phyloP scores from a whole-genome alignment of 92 coral and sea anemone species.

The Epizoanthus stellaris region DNA sequence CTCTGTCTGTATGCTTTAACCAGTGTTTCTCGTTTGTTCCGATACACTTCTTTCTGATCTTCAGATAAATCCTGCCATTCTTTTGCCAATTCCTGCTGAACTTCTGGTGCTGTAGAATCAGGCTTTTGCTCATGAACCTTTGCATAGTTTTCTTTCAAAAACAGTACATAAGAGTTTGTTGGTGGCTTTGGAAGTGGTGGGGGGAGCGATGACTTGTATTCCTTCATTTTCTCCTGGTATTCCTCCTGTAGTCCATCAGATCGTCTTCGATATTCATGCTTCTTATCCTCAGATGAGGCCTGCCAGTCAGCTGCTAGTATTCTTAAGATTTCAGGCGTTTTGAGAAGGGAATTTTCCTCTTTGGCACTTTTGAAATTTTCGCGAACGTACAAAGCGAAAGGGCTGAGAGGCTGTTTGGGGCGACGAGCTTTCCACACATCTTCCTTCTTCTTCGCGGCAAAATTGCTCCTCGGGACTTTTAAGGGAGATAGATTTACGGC shows the following conservation, averaged over 20 bases:
- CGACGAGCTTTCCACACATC: neutral
- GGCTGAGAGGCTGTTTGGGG: constrained; percentile 20
- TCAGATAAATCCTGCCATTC: constrained; percentile 32
- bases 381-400: constrained; percentile 45
- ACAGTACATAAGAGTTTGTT: constrained; percentile 10
- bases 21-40: neutral
- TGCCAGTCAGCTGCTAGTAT: constrained; percentile 33
- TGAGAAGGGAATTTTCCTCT: constrained; percentile 25
- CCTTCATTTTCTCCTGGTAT: constrained; percentile 22
- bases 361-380: constrained; percentile 12
- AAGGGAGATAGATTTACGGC: neutral
- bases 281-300: constrained; percentile 24
- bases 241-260: constrained; percentile 10
- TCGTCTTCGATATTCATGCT: constrained; percentile 17
- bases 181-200: constrained; percentile 37
- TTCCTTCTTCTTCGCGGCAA: constrained; percentile 28
- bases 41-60: constrained; percentile 21
- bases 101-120: constrained; percentile 8
- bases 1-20: constrained; percentile 5
- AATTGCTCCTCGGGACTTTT: neutral
- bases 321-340: constrained; percentile 10
- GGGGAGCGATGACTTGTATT: constrained; percentile 28
- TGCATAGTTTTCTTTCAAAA: constrained; percentile 35
- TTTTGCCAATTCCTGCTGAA: constrained; percentile 3
- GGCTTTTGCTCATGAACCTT: neutral